Conservation (phyloP, 2,888 invertebrate species). For the Sycophila texana region DNA sequence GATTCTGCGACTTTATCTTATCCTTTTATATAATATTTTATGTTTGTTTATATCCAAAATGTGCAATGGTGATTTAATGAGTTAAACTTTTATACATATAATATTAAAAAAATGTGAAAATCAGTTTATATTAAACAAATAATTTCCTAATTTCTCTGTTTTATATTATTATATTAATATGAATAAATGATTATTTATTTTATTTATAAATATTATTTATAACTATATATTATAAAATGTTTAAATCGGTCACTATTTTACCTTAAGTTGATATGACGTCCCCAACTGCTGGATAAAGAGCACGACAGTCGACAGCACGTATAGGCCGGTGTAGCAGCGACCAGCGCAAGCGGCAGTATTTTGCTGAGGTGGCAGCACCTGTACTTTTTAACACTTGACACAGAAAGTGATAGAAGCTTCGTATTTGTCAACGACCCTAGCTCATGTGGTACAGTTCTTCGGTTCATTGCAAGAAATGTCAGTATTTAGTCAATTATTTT, state of each 20-base stretch:
- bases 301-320: too few relatives aligned
- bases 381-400: constrained; percentile 30
- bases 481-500: constrained; percentile 55
- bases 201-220: too few relatives aligned
- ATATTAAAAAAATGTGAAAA: constrained; percentile 12
- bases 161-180: too few relatives aligned
- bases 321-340: too few relatives aligned
- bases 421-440: constrained; percentile 55
- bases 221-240: too few relatives aligned
- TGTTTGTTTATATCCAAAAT: neutral
- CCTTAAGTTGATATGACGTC: neutral
- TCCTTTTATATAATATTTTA: constrained; percentile 1
- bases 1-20: neutral
- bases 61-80: constrained; percentile 30
- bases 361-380: constrained; percentile 30
- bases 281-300: too few relatives aligned
- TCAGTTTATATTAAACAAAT: neutral
- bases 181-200: too few relatives aligned
- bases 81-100: constrained; percentile 20
- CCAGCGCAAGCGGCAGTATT: too few relatives aligned
- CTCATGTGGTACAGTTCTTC: constrained; percentile 54
- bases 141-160: too few relatives aligned
- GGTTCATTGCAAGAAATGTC: constrained; percentile 38
- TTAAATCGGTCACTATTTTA: too few relatives aligned
- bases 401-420: constrained; percentile 51